Base-by-base conservation (phyloP, 2,888 invertebrate species). In the Oscheius sp. region DNA sequence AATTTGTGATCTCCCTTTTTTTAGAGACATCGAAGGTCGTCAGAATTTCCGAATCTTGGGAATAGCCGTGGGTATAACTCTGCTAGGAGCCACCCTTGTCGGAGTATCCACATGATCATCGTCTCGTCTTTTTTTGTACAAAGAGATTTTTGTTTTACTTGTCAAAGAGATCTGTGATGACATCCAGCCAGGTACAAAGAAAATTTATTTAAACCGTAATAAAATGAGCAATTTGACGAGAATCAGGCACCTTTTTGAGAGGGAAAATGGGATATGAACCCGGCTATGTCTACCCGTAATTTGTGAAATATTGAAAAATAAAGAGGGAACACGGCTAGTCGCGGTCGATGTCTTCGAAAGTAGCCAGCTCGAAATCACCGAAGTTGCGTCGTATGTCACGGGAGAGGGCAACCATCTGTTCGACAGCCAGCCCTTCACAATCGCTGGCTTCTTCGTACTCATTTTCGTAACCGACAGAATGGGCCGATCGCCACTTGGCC, bases 21-120 rank as follows among this genome's bases (percentile, higher is more conserved):
- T 89, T 82, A 89, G 87, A 78, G 91, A 91, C 83, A 90, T 91
- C 52, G 74, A 78, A 27, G 87, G 86, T 3, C 29, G 69, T 16
- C 74, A 82, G 13, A 86, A 87, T 73, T 73, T 87, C 1, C 78
- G 80, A 21, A 73, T 87, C 23, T 75, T 88, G 9, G 23, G 75
- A 13, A 72, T 80, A 16, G 87, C 87, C 27, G 77, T 86, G 25
- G 49, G 53, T 16, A 77, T 84, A 53, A 87, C 87, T 1, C 52
- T 87, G 41, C 61, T 72, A 45, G 87, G 87, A 7, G 87, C 87
- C 12, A 74, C 77, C 35, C 74, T 85, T 59, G 87, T 87, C 18
- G 87, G 87, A n/a, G 59, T 87, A 12, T 88, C 87, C 7, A 88
- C 86, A 53, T 84, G 66, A 23, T 16, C n/a, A n/a, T n/a, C n/a